Conservation (phyloP, 2,888 invertebrate species). For the Microctonus aethiopoides region DNA sequence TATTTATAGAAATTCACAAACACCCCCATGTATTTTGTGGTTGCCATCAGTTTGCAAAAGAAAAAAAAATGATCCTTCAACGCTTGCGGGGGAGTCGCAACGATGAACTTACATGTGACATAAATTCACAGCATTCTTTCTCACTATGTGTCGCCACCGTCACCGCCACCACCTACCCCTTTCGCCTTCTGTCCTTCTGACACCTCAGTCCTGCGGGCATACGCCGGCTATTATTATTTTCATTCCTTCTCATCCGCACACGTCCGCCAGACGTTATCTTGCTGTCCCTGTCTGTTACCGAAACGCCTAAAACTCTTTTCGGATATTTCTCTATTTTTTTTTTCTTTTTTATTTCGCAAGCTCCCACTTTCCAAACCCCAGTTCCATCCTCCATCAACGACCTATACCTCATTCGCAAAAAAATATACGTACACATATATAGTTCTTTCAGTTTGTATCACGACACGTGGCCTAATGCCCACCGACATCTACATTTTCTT, state of each 20-base stretch:
- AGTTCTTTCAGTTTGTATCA: conserved; percentile 44
- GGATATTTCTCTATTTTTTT: conserved; percentile 23
- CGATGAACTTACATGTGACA: conserved; percentile 60
- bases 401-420: conserved; percentile 27
- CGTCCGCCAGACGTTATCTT: conserved; percentile 34
- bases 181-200: conserved; percentile 46
- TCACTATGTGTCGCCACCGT: conserved; percentile 30
- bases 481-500: conserved; percentile 36
- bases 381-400: conserved; percentile 43
- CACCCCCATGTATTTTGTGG: too few relatives aligned
- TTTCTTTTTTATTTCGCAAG: conserved; percentile 35
- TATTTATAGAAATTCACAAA: too few relatives aligned
- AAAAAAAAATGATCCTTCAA: neutral
- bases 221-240: conserved; percentile 64
- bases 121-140: conserved; percentile 55
- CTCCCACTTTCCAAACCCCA: conserved; percentile 51
- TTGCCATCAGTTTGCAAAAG: too few relatives aligned
- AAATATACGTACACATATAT: conserved; percentile 35
- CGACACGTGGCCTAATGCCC: conserved; percentile 45
- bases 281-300: conserved; percentile 30
- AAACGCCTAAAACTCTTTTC: conserved; percentile 36
- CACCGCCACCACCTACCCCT: conserved; percentile 13
- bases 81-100: neutral
- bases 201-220: conserved; percentile 63
- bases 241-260: conserved; percentile 59